Base-by-base conservation (phyloP, 2,797 vertebrate genomes). In the Pyrocephalus nanus region DNA sequence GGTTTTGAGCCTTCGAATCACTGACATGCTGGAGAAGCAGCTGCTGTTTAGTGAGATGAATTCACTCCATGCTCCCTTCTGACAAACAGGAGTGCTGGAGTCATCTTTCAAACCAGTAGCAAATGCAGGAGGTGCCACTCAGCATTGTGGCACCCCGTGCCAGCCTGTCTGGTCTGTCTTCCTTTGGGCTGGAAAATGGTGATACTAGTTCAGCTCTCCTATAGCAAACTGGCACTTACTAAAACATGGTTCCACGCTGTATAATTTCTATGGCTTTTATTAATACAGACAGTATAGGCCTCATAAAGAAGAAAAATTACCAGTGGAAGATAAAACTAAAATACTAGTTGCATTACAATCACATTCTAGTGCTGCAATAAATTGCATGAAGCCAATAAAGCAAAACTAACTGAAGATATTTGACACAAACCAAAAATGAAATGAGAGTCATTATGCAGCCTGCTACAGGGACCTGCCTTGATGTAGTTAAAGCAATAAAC, bases 281-380 rank as follows among this genome's bases (percentile, higher is more conserved):
- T 97, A 98, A 97, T 97, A 96, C 95, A 97, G 95, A 96, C 94
- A 96, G 89, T 95, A 96, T 80, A 97, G 97, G 94, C 96, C 90
- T 95, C 92, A 97, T 97, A 98, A 98, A 98, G 96, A 98, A 97
- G 97, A 98, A 97, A 97, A 97, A 98, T 97, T 97, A 96, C 97
- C 81, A 81, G 83, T 54, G 58, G 90, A 97, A 97, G 97, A 97
- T 97, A 97, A 98, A 97, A 97, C 95, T 98, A 97, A 98, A 98
- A 97, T 97, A 97, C 94, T 96, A 92, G 96, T 97, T 97, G 96
- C 94, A 97, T 97, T 97, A 97, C 97, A 97, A 97, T 98, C 83
- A 80, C 95, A 96, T 97, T 97, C 96, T 96, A 98, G 96, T 96
- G 95, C 96, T 65, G 93, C 96, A 97, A 97, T 98, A 98, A 97